Conservation (phyloP, 2,888 invertebrate species). For the Heliconius aoede region DNA sequence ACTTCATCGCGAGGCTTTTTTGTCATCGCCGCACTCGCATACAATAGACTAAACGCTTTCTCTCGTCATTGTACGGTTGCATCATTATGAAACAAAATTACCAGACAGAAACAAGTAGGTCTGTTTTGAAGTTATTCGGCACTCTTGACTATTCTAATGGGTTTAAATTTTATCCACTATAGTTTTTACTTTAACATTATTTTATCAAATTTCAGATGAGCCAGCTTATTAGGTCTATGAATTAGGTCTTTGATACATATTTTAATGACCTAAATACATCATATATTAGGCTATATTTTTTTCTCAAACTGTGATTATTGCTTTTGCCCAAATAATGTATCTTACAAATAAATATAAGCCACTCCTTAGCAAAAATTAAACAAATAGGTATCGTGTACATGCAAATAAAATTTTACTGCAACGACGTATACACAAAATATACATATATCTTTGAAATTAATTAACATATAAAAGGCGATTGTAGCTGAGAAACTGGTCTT, state of each 20-base stretch:
- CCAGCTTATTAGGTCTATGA: neutral
- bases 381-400: neutral
- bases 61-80: slow-evolving; percentile 44
- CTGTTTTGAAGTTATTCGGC: neutral
- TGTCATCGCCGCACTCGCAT: slow-evolving; percentile 51
- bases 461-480: slow-evolving; percentile 31
- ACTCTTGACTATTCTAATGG: neutral
- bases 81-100: slow-evolving; percentile 35
- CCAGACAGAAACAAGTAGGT: neutral
- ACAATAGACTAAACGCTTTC: slow-evolving; percentile 54
- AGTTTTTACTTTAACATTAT: neutral
- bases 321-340: neutral
- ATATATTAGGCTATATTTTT: neutral
- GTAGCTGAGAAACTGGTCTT: slow-evolving; percentile 41
- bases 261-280: neutral
- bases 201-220: neutral
- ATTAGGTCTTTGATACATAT: neutral
- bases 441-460: neutral
- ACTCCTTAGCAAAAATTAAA: neutral
- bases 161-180: neutral
- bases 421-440: neutral
- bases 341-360: neutral
- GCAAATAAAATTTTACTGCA: neutral
- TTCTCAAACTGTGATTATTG: neutral
- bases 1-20: slow-evolving; percentile 57